Evolutionary conservation across 1,140 invertebrate species (phyloP).

Genomic region (Formica selysi): DNA sequence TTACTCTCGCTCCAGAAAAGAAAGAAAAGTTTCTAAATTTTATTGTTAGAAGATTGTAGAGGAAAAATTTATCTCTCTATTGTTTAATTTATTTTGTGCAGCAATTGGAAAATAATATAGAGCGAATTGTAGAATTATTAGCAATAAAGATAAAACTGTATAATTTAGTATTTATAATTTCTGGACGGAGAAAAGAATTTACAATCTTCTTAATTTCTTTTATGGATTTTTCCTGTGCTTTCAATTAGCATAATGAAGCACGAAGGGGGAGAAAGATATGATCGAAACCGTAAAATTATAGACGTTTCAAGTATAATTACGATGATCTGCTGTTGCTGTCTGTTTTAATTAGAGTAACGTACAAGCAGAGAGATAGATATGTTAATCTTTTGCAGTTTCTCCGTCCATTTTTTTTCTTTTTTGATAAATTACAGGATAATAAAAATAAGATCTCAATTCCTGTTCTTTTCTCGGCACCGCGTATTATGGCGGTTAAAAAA

Average conservation of each 20-base stretch:
- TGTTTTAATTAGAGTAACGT: slow-evolving; percentile 25
- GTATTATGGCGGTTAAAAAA: neutral
- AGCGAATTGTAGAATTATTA: slow-evolving; percentile 1
- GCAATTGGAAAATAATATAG: neutral
- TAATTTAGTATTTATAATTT: slow-evolving; percentile 4
- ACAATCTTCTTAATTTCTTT: slow-evolving; percentile 6
- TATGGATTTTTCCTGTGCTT: neutral
- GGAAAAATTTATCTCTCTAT: neutral
- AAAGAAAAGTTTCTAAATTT: neutral
- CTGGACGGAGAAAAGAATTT: neutral
- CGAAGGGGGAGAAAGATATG: slow-evolving; percentile 16
- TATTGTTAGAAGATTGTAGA: neutral
- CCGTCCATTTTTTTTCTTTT: neutral
- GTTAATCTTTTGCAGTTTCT: slow-evolving; percentile 23
- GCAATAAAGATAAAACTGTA: neutral
- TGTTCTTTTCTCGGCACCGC: neutral
- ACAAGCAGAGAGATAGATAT: neutral
- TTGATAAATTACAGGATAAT: neutral
- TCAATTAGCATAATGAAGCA: slow-evolving; percentile 31
- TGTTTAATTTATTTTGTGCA: neutral
- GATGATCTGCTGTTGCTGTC: neutral
- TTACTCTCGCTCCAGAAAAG: neutral
- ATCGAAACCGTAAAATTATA: slow-evolving; percentile 21
- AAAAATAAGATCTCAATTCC: slow-evolving; percentile 1
- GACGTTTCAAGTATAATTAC: neutral